A percentile compares a stretch with the other conserved stretches of the same genome.
Conservation (phyloP, 1,140 invertebrate genomes). For the Batillaria attramentaria region DNA sequence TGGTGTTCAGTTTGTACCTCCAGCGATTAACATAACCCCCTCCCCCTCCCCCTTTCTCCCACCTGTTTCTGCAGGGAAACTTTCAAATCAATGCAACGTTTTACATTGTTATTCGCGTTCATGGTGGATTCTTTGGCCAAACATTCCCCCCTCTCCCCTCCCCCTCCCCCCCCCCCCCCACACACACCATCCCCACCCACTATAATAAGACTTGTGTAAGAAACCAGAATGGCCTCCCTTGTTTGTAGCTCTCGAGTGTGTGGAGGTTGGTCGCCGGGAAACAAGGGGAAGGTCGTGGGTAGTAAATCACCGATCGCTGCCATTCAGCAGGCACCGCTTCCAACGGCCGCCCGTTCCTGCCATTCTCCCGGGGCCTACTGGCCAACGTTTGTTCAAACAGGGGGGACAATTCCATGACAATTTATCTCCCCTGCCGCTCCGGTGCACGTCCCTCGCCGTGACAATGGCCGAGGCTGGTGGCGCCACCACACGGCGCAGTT, state of each 20-base stretch:
- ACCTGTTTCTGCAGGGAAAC: too few relatives aligned
- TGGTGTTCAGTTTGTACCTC: too few relatives aligned
- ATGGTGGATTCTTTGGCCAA: too few relatives aligned
- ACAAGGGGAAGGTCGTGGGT: not conserved
- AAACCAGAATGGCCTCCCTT: not conserved
- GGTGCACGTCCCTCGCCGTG: not conserved
- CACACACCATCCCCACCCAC: too few relatives aligned
- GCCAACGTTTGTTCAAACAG: not conserved
- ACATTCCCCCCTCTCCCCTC: too few relatives aligned
- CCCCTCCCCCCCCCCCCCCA: too few relatives aligned
- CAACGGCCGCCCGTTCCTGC: not conserved
- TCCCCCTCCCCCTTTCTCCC: too few relatives aligned
- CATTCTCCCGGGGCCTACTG: not conserved
- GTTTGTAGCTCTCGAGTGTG: not conserved
- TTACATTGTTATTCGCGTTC: too few relatives aligned
- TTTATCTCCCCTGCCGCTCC: constrained; percentile 9
- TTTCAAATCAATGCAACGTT: too few relatives aligned
- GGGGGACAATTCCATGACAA: not conserved
- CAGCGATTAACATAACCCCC: too few relatives aligned
- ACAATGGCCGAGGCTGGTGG: not conserved
- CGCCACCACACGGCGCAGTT: not conserved
- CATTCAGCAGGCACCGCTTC: not conserved
- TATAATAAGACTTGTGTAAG: too few relatives aligned
- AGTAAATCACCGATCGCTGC: not conserved
- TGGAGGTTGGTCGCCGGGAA: not conserved